Conservation (phyloP, 2,113 vertebrate species). For the Ceyx margarethae region DNA sequence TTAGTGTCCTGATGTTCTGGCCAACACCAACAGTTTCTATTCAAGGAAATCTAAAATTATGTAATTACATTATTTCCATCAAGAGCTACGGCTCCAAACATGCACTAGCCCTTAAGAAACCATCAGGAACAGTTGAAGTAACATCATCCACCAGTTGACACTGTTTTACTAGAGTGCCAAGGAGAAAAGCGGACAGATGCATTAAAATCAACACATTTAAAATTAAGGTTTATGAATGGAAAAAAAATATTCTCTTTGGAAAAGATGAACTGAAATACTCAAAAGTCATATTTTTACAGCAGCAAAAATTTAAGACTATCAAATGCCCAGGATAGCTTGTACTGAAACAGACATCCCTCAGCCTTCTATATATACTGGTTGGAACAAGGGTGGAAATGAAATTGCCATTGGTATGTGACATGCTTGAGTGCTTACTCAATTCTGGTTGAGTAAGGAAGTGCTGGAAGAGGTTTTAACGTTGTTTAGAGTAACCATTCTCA, state of each 20-base stretch:
- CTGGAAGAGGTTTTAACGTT: not conserved
- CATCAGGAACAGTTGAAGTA: not conserved
- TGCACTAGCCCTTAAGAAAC: not conserved
- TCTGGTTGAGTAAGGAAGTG: not conserved
- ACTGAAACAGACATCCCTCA: not conserved
- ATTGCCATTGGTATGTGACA: not conserved
- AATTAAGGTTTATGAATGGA: not conserved
- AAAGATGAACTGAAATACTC: not conserved
- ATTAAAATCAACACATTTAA: not conserved
- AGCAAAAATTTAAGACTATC: not conserved
- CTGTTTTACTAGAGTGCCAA: not conserved
- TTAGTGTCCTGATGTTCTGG: not conserved
- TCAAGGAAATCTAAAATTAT: slow-evolving; percentile 14
- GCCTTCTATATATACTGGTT: not conserved
- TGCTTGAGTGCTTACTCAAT: not conserved
- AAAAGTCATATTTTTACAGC: not conserved
- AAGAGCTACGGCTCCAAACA: not conserved
- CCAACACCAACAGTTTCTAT: not conserved
- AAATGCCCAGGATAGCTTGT: not conserved
- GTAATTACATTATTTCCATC: slow-evolving; percentile 4
- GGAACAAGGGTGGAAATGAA: not conserved
- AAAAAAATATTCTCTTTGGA: not conserved
- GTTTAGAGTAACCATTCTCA: not conserved
- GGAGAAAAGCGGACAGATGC: not conserved
- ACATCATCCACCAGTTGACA: not conserved